These are phyloP conservation scores for Eupeodes latifasciatus DNA, from an alignment of 2,888 invertebrate genomes.

Conservation along the genomic window DNA sequence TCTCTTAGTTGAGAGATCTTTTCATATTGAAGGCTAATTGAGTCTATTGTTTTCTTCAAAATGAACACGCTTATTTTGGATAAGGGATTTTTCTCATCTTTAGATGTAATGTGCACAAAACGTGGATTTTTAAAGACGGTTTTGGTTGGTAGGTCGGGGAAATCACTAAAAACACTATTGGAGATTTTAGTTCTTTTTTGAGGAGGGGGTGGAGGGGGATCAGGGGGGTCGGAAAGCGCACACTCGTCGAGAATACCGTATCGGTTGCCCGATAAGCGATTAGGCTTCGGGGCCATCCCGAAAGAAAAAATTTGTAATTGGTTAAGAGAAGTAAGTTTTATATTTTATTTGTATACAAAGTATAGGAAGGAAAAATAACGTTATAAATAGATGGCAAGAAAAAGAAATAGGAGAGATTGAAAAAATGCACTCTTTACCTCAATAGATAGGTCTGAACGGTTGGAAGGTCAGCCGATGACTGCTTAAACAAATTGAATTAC, in stretches of 20 bases:
- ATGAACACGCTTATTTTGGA: constrained; percentile 6
- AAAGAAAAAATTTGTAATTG: neutral
- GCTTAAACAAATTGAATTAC: too few species aligned
- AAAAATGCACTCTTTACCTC: neutral
- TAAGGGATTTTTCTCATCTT: neutral
- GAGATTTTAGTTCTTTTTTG: neutral
- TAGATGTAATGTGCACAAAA: constrained; percentile 11
- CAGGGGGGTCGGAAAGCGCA: constrained; percentile 35
- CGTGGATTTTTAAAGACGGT: constrained; percentile 2
- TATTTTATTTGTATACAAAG: neutral
- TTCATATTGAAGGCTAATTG: constrained; percentile 24
- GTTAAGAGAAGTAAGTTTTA: neutral
- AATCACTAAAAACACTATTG: neutral
- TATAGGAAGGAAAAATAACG: too few species aligned
- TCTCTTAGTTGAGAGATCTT: constrained; percentile 11
- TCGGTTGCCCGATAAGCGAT: constrained; percentile 32
- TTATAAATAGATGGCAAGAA: neutral
- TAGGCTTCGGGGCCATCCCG: constrained; percentile 36
- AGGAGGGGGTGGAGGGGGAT: constrained; percentile 3
- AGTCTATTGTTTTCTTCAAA: constrained; percentile 13
- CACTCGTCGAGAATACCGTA: constrained; percentile 33
- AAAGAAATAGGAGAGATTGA: neutral
- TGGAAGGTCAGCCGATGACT: constrained; percentile 47
- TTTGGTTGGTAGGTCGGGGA: neutral
- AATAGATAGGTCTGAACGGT: constrained; percentile 27